These are phyloP conservation scores for Drosophila macrospina DNA, from an alignment of 2,888 invertebrate species.

Conservation along the genomic window DNA sequence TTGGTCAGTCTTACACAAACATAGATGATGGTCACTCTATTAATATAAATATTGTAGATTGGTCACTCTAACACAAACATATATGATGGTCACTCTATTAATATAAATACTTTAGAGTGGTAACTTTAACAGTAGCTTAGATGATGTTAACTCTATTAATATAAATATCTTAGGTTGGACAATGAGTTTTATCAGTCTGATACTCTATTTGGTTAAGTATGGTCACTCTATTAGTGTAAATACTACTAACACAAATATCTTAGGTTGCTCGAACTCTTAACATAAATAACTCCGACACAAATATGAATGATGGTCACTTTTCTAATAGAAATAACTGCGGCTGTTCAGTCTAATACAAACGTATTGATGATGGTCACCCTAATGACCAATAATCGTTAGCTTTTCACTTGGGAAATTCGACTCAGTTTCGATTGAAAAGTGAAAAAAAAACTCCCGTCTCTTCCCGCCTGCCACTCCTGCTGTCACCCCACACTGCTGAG, in stretches of 20 bases:
- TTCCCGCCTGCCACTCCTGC: no score
- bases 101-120: not conserved
- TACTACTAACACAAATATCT: no score
- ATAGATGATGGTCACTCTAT: not conserved
- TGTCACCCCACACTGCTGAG: not conserved
- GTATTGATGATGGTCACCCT: conserved; percentile 1
- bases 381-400: not conserved
- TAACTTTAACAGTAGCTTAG: not conserved
- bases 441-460: no score
- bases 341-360: no score
- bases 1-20: no score
- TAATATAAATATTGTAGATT: not conserved
- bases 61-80: not conserved
- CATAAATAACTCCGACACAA: no score
- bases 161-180: no score
- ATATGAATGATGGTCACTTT: not conserved
- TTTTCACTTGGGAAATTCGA: no score
- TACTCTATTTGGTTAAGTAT: no score
- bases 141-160: not conserved
- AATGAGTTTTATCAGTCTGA: no score
- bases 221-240: not conserved
- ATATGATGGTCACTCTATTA: not conserved
- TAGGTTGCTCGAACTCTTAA: no score
- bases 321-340: no score
- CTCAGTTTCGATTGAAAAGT: not conserved